phyloP scores from a whole-genome alignment of 2,113 vertebrate genomes.

The Etheostoma cragini region DNA sequence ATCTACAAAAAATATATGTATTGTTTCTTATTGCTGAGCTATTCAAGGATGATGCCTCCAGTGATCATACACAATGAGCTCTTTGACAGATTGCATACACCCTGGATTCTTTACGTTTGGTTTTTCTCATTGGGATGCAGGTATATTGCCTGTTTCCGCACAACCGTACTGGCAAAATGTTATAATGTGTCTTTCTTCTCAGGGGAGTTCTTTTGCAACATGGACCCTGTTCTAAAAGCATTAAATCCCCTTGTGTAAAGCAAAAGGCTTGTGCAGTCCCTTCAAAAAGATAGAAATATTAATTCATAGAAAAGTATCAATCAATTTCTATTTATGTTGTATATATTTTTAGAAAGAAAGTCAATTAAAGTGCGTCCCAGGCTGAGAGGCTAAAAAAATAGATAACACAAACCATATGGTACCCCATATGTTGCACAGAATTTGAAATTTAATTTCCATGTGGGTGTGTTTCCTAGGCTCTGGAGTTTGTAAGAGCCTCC shows the following conservation, averaged over 20 bases:
- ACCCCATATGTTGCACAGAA: not conserved
- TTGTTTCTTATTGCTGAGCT: conserved; percentile 45
- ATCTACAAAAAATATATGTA: conserved; percentile 35
- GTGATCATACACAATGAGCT: conserved; percentile 33
- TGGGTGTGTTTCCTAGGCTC: conserved; percentile 76
- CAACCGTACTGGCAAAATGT: conserved; percentile 31
- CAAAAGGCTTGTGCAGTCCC: conserved; percentile 9
- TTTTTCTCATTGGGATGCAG: conserved; percentile 4
- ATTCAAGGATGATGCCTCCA: conserved; percentile 45
- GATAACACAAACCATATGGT: conserved; percentile 22
- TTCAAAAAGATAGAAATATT: conserved; percentile 29
- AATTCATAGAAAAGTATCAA: conserved; percentile 4
- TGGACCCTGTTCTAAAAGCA: conserved; percentile 34
- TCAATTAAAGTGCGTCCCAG: conserved; percentile 25
- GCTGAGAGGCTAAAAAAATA: conserved; percentile 23
- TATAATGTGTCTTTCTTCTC: conserved; percentile 19
- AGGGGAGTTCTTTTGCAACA: conserved; percentile 34
- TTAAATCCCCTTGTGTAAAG: conserved; percentile 6
- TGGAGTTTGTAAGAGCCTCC: conserved; percentile 98
- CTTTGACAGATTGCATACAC: conserved; percentile 34
- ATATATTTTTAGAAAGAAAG: conserved; percentile 7
- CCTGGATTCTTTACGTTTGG: conserved; percentile 27
- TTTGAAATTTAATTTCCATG: conserved; percentile 2
- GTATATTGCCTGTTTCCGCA: conserved; percentile 27
- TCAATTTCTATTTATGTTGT: conserved; percentile 17